Evolutionary conservation across 2,797 vertebrate species (phyloP).

Genomic region (Arctocebus calabarensis): DNA sequence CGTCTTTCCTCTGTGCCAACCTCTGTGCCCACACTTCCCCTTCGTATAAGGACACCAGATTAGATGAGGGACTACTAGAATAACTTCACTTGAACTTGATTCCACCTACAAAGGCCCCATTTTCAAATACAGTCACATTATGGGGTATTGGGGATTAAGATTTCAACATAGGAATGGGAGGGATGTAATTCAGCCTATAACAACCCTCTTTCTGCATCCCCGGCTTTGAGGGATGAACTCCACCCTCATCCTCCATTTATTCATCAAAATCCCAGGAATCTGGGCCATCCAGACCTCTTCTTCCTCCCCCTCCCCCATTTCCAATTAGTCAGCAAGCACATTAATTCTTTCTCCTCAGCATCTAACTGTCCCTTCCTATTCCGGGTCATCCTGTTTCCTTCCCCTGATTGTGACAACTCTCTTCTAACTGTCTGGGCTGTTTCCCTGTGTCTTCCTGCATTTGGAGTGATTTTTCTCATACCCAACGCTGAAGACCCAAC

Average conservation of each 20-base stretch:
- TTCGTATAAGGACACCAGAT: neutral
- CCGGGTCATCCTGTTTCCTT: neutral
- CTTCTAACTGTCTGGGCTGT: neutral
- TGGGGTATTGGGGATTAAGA: neutral
- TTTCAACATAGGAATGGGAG: neutral
- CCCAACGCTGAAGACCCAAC: neutral
- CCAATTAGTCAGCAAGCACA: too few species aligned
- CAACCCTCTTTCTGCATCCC: neutral
- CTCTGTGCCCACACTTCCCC: neutral
- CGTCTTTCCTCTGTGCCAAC: rapidly evolving
- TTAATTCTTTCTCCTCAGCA: neutral
- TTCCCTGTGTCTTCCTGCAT: neutral
- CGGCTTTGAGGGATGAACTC: neutral
- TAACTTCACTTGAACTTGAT: neutral
- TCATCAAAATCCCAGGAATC: neutral
- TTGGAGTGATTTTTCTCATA: neutral
- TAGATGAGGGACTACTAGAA: neutral
- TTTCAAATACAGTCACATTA: neutral
- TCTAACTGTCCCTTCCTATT: neutral
- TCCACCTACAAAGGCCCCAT: neutral
- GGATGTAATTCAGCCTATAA: neutral
- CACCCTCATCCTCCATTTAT: neutral
- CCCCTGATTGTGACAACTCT: too few species aligned
- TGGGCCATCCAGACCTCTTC: neutral
- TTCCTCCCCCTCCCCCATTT: neutral